Conservation (phyloP, 2,113 vertebrate genomes). For the Pelvicachromis taeniatus region DNA sequence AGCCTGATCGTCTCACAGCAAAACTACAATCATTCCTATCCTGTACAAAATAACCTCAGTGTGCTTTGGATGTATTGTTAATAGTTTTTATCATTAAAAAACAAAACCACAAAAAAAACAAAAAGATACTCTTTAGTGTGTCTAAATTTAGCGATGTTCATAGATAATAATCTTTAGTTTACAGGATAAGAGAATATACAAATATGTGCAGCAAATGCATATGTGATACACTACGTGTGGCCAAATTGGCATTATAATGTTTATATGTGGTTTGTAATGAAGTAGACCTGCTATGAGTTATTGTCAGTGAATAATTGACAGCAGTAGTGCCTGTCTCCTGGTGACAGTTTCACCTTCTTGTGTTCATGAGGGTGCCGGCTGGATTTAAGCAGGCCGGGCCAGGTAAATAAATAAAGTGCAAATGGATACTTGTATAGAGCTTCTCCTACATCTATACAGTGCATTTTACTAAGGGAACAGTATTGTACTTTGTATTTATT, state of each 20-base stretch:
- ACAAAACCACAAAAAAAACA: no score
- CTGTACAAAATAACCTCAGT: background rate
- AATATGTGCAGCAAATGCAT: background rate
- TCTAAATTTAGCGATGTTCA: background rate
- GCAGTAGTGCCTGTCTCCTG: background rate
- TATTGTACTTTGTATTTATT: background rate
- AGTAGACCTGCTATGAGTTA: background rate
- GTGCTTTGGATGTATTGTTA: background rate
- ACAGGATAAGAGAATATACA: background rate
- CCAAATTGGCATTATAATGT: background rate
- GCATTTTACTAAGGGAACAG: background rate
- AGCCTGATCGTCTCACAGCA: background rate
- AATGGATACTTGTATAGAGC: no score
- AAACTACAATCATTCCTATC: background rate
- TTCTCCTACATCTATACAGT: background rate
- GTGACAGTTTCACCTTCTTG: background rate
- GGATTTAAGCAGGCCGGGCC: background rate
- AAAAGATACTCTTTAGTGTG: background rate
- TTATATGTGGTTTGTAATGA: background rate
- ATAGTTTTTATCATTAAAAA: background rate
- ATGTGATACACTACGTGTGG: background rate
- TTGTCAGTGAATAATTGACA: background rate
- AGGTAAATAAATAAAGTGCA: no score
- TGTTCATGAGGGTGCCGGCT: background rate
- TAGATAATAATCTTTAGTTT: background rate